These are phyloP conservation scores for Condylura cristata DNA, from an alignment of 2,113 vertebrate genomes.

Conservation along the genomic window DNA sequence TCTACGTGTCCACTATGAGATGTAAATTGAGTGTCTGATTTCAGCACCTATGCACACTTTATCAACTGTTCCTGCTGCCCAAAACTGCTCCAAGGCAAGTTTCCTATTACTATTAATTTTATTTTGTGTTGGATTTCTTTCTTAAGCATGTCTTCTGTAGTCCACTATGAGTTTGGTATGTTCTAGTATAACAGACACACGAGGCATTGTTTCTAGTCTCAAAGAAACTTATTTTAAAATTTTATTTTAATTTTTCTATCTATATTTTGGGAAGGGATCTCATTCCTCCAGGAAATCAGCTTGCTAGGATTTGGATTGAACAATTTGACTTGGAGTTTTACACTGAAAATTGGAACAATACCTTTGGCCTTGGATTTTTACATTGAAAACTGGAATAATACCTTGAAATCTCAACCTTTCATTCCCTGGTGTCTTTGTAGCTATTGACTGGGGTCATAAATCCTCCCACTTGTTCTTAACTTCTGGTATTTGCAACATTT, in stretches of 20 bases:
- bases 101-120: neutral
- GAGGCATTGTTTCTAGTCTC: no score
- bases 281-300: neutral
- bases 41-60: neutral
- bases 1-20: neutral
- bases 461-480: neutral
- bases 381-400: neutral
- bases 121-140: neutral
- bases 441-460: neutral
- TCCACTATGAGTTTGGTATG: neutral
- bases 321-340: neutral
- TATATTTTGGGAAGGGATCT: neutral
- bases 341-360: neutral
- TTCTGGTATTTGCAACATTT: neutral
- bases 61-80: neutral
- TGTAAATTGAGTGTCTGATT: neutral
- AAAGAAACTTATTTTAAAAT: no score
- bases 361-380: neutral
- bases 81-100: neutral
- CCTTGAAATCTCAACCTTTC: neutral
- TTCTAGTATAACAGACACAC: neutral
- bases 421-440: neutral
- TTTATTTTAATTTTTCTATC: neutral
- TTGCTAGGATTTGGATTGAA: neutral
- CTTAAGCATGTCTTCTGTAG: neutral